Conservation (phyloP, 1,140 invertebrate genomes). For the Venturia canescens region DNA sequence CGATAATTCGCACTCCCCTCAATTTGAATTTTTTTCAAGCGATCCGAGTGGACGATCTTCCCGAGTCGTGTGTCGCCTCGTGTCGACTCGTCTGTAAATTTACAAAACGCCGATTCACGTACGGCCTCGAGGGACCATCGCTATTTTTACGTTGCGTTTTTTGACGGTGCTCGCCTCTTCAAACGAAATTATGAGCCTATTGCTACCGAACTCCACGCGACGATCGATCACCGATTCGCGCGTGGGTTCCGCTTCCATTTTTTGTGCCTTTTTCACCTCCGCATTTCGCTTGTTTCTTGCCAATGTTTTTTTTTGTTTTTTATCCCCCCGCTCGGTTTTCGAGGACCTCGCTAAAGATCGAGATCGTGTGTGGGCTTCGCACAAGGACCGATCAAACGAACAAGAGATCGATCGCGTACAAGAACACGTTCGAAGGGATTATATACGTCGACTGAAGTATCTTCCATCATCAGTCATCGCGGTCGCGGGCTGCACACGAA, state of each 20-base stretch:
- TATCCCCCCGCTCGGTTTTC: not conserved
- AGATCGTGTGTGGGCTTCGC: not conserved
- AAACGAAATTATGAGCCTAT: constrained; percentile 14
- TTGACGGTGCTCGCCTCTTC: not conserved
- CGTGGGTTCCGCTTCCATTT: not conserved
- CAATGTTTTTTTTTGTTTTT: not conserved
- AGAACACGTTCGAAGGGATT: not conserved
- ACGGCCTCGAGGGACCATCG: not conserved
- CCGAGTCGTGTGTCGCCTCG: not conserved
- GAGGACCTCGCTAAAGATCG: not conserved
- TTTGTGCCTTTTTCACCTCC: not conserved
- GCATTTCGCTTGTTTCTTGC: not conserved
- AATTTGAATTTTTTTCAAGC: not conserved
- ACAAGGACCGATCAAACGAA: not conserved
- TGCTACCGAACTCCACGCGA: not conserved
- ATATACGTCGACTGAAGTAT: not conserved
- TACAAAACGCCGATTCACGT: not conserved
- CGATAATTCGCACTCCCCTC: not conserved
- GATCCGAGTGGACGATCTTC: not conserved
- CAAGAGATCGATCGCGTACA: not conserved
- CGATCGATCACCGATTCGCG: not conserved
- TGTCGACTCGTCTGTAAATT: not conserved
- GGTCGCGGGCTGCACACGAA: not conserved
- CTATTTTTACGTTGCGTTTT: not conserved
- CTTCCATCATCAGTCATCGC: constrained; percentile 1